Conservation (phyloP, 2,113 vertebrate species). For the Xyrauchen texanus region DNA sequence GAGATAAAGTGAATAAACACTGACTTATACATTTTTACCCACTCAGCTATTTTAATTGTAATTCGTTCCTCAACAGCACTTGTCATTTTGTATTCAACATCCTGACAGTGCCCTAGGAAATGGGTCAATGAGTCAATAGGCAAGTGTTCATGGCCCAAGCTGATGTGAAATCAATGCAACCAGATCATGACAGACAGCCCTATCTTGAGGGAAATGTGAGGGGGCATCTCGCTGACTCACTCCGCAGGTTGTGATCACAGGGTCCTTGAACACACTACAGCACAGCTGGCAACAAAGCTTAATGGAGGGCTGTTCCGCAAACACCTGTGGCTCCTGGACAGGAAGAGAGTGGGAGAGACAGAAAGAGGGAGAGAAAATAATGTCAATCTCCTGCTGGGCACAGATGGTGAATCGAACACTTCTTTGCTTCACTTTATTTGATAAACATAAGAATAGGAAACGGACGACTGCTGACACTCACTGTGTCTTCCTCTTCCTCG, state of each 20-base stretch:
- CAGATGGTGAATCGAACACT: background rate
- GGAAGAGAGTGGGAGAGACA: background rate
- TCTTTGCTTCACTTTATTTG: background rate
- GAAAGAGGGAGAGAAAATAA: background rate
- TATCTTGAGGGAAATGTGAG: background rate
- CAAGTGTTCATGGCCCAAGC: background rate
- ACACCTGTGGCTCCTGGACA: conserved; percentile 89
- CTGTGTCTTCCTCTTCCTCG: conserved; percentile 96
- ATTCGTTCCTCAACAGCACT: conserved; percentile 13
- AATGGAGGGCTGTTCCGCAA: conserved; percentile 94
- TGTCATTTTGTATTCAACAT: conserved; percentile 5
- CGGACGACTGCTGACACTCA: conserved; percentile 64
- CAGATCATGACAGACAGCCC: conserved; percentile 15
- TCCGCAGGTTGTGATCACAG: conserved; percentile 98
- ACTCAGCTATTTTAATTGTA: conserved; percentile 22
- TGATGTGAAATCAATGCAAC: conserved; percentile 30
- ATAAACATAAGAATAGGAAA: background rate
- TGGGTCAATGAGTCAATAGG: conserved; percentile 22
- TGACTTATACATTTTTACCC: background rate
- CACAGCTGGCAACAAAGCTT: conserved; percentile 98
- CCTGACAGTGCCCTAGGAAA: background rate
- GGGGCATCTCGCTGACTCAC: conserved; percentile 71
- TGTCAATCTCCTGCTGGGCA: background rate
- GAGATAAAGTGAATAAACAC: background rate
- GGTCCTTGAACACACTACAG: conserved; percentile 95